phyloP scores from a whole-genome alignment of 2,797 vertebrate genomes.

The Sebastiscus albofasciatus region DNA sequence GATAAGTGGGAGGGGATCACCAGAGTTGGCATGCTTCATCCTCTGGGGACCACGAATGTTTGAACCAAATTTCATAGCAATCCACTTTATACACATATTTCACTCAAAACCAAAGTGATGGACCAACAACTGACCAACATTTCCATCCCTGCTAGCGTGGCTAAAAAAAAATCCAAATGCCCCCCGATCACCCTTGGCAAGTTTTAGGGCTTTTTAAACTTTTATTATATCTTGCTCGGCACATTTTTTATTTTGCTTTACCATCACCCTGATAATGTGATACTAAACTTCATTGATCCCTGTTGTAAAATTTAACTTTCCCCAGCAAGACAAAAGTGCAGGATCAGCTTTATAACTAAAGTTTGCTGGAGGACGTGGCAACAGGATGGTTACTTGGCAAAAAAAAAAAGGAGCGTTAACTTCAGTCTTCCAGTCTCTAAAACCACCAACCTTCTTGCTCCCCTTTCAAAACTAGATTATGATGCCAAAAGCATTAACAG shows the following conservation, averaged over 20 bases:
- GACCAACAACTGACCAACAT: not conserved
- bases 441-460: too few relatives aligned
- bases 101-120: not conserved
- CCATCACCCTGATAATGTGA: too few relatives aligned
- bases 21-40: not conserved
- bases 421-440: not conserved
- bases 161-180: too few relatives aligned
- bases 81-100: not conserved
- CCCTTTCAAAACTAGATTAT: too few relatives aligned
- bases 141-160: too few relatives aligned
- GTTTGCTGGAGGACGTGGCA: too few relatives aligned
- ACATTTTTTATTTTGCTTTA: too few relatives aligned
- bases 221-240: too few relatives aligned
- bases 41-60: not conserved
- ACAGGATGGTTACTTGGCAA: not conserved
- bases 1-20: not conserved
- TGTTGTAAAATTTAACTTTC: not conserved
- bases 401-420: too few relatives aligned
- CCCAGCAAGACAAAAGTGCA: not conserved
- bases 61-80: not conserved
- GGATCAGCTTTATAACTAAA: not conserved
- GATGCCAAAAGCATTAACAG: too few relatives aligned
- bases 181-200: too few relatives aligned
- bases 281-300: not conserved
- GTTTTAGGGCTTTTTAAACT: not conserved